Conservation (phyloP, 2,113 vertebrate genomes). For the Syrmaticus mikado region DNA sequence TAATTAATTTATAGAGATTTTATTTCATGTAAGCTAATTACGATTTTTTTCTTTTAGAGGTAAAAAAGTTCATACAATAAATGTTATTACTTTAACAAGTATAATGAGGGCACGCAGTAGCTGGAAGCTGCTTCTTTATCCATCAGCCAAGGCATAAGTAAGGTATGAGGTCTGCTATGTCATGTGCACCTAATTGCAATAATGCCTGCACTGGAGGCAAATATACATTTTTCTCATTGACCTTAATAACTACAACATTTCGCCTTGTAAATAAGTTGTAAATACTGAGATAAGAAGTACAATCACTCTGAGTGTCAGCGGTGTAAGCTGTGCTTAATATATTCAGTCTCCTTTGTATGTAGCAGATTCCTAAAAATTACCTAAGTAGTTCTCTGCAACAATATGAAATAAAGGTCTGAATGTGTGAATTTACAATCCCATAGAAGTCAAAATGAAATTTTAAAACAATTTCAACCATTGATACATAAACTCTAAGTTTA, state of each 20-base stretch:
- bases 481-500: not conserved
- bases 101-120: not conserved
- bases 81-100: slow-evolving; percentile 31
- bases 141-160: not conserved
- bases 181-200: not conserved
- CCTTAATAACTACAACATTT: not conserved
- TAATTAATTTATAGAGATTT: slow-evolving; percentile 74
- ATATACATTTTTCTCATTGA: not conserved
- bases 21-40: slow-evolving; percentile 66
- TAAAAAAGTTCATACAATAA: not conserved
- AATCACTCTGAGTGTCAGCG: not conserved
- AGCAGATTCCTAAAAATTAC: not conserved
- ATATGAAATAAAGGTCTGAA: not conserved
- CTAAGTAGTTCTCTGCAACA: not conserved
- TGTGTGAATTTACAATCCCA: not conserved
- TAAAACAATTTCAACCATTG: not conserved
- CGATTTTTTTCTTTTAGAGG: slow-evolving; percentile 10
- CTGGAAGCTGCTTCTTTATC: not conserved
- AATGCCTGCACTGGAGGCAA: not conserved
- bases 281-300: not conserved
- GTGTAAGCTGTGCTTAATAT: not conserved
- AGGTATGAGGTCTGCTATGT: not conserved
- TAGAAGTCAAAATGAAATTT: not conserved
- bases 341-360: not conserved
- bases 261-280: not conserved